These are phyloP conservation scores for Sclerodermus sp. DNA, from an alignment of 2,888 invertebrate species.

Conservation along the genomic window DNA sequence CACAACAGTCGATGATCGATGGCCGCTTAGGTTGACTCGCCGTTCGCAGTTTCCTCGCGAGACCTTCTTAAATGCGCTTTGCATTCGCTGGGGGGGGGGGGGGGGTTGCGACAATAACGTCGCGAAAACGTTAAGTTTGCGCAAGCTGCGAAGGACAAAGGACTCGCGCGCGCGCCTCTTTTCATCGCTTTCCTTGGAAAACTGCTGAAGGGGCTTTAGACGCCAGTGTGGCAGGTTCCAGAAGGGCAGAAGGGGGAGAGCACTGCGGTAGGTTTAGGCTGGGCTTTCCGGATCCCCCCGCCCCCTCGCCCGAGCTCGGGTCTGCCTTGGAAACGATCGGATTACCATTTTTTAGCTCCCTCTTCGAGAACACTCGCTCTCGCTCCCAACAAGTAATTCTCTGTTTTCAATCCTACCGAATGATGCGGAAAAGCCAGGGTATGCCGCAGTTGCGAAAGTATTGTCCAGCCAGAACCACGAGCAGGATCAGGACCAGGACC, in stretches of 20 bases:
- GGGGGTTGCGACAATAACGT: too few relatives aligned
- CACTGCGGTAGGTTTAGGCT: background rate
- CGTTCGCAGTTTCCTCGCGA: too few relatives aligned
- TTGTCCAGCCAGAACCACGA: conserved; percentile 2
- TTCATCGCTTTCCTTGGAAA: conserved; percentile 28
- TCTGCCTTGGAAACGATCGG: conserved; percentile 31
- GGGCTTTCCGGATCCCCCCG: conserved; percentile 12
- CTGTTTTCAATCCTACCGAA: conserved; percentile 40
- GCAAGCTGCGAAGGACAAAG: too few relatives aligned
- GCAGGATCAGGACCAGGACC: too few relatives aligned
- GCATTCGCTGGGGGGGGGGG: too few relatives aligned
- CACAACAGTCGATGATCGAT: too few relatives aligned
- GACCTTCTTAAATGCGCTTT: too few relatives aligned
- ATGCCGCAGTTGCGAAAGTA: conserved; percentile 1
- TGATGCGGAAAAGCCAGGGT: conserved; percentile 32
- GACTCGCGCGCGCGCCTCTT: conserved; percentile 14
- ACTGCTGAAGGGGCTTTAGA: conserved; percentile 24
- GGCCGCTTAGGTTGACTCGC: too few relatives aligned
- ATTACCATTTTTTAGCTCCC: conserved; percentile 41
- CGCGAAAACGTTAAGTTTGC: too few relatives aligned
- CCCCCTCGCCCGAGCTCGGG: conserved; percentile 23
- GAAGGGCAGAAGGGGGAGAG: too few relatives aligned
- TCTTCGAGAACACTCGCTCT: conserved; percentile 7
- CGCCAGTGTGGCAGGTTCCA: background rate
- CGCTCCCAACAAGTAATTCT: conserved; percentile 30